Conservation (phyloP, 53 echinoderm and acorn worm genomes). For the Holothuria leucospilota region DNA sequence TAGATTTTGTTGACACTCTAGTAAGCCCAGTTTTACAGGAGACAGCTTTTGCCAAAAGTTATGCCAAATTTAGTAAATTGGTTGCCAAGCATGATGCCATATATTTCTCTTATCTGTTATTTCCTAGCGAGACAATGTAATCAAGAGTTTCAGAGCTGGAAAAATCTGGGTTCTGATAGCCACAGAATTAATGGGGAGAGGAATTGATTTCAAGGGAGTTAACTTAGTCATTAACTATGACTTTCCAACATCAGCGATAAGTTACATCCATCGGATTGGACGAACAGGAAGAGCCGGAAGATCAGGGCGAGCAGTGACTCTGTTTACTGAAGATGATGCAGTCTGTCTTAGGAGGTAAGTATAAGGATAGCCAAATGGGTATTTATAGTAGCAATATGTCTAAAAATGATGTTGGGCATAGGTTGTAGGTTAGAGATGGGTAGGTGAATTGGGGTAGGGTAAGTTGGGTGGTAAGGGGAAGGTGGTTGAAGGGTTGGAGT, state of each 20-base stretch:
- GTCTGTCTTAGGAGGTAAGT: constrained; percentile 80
- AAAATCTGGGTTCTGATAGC: constrained; percentile 98
- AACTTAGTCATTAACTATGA: constrained; percentile 99
- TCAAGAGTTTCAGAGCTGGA: constrained; percentile 86
- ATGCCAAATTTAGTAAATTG: no score
- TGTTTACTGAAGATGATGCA: constrained; percentile 92
- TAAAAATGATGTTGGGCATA: no score
- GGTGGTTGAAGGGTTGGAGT: no score
- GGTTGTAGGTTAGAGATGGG: no score
- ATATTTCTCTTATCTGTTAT: background rate
- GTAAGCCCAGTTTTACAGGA: no score
- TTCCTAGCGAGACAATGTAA: constrained; percentile 87
- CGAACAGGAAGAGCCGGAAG: constrained; percentile 89
- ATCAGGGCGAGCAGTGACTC: constrained; percentile 81
- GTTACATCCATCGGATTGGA: constrained; percentile 97
- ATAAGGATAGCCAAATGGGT: no score
- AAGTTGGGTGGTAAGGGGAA: no score
- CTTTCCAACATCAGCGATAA: constrained; percentile 97
- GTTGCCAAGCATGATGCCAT: no score
- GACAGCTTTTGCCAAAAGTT: no score
- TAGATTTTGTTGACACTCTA: no score
- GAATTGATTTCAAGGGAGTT: constrained; percentile 99
- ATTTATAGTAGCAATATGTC: no score
- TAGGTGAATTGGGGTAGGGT: no score
- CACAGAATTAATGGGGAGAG: constrained; percentile 97